Conservation (phyloP, 2,888 invertebrate genomes). For the Pammene fasciana region DNA sequence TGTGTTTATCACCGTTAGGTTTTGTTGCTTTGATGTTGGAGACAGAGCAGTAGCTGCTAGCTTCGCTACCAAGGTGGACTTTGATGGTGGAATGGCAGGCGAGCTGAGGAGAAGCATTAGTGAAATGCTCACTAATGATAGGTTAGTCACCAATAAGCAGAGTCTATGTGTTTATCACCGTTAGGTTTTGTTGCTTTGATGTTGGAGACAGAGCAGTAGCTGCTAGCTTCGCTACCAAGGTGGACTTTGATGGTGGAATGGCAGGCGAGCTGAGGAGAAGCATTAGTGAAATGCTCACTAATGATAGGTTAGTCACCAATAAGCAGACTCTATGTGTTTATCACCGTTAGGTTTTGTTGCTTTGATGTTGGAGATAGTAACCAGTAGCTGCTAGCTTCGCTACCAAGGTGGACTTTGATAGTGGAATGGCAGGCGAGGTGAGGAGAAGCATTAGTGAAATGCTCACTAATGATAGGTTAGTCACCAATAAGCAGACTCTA, state of each 20-base stretch:
- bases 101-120: constrained; percentile 24
- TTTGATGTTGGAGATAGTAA: no score
- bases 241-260: constrained; percentile 32
- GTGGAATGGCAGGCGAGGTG: constrained; percentile 26
- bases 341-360: no score
- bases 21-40: no score
- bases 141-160: constrained; percentile 12
- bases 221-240: constrained; percentile 36
- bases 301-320: constrained; percentile 31
- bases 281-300: constrained; percentile 26
- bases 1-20: no score
- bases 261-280: constrained; percentile 18
- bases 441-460: constrained; percentile 26
- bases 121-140: constrained; percentile 32
- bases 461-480: constrained; percentile 34
- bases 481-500: no score
- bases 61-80: constrained; percentile 35
- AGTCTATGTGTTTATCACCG: no score
- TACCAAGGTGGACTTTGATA: constrained; percentile 26
- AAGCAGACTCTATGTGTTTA: no score
- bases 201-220: no score
- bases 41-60: constrained; percentile 35
- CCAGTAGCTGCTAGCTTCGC: constrained; percentile 41
- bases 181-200: no score
- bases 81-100: constrained; percentile 21